Base-by-base conservation (phyloP, 2,797 vertebrate genomes). In the Anguilla anguilla region DNA sequence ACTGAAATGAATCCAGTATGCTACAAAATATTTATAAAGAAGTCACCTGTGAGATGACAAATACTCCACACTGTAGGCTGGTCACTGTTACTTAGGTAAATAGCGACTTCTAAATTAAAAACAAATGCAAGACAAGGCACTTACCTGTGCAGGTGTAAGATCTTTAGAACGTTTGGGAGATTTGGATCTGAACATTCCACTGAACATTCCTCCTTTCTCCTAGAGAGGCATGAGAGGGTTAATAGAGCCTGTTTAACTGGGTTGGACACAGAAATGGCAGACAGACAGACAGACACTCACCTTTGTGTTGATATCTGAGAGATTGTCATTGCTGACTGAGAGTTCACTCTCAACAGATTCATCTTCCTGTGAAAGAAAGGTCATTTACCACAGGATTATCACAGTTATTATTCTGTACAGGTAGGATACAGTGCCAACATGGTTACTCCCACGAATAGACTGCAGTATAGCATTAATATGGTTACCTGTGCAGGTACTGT, bases 191-290 rank as follows among this genome's bases (percentile, higher is more conserved):
- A 95, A 94, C 61, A 93, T 69, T 28, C 85, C 91, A 0, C 92
- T 53, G 72, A 95, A 94, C 82, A 94, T 89, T 3, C 84, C 64
- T 69, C n/a, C 81, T 90, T 91, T 93, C 85, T 92, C 92, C 94
- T 95, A 89, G 19, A 94, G 93, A 92, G 19, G 88, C 0, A 82
- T 22, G 35, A 92, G 87, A 94, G 93, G 85, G 3, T 11, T 86
- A 69, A 61, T 22, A 61, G 22, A n/a, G 64, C n/a, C 64, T 69
- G 22, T 69, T 69, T 69, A 9, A 28, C 22, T n/a, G 64, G 22
- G n/a, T n/a, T n/a, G 25, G n/a, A 22, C 9, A 69, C 22, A n/a
- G n/a, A 64, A 6, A 69, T 1, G 83, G 28, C 35, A 19, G 61
- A n/a, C 46, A 10, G 3, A 57, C 92, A 25, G 93, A 89, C 86